These are phyloP conservation scores for Aldrovandia affinis DNA, from an alignment of 2,797 vertebrate species.

Conservation along the genomic window DNA sequence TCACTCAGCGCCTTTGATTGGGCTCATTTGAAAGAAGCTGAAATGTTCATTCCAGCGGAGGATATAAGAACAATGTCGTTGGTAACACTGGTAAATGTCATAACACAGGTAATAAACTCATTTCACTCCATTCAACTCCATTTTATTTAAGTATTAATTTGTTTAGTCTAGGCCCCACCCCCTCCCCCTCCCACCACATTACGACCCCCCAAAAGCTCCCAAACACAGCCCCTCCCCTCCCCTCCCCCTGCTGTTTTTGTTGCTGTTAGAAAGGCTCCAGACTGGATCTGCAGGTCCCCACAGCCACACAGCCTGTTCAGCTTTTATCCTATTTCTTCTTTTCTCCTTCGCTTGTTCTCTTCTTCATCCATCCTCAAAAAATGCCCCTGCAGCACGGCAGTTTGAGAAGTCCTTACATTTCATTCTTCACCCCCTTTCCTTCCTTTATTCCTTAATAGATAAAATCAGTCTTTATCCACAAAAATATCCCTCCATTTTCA, in stretches of 20 bases:
- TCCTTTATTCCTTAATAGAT: conserved; percentile 15
- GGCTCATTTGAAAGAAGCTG: not conserved
- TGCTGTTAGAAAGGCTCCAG: conserved; percentile 32
- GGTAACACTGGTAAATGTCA: not conserved
- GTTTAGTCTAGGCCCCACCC: conserved; percentile 10
- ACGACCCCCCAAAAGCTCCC: conserved; percentile 19
- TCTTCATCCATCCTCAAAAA: conserved; percentile 11
- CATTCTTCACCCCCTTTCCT: conserved; percentile 16
- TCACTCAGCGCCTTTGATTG: not conserved
- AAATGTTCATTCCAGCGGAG: not conserved
- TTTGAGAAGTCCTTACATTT: conserved; percentile 15
- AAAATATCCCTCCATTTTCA: conserved; percentile 25
- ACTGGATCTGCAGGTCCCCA: conserved; percentile 11
- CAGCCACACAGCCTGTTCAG: conserved; percentile 6
- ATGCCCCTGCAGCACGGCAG: not conserved
- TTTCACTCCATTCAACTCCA: conserved; percentile 22
- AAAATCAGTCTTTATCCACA: conserved; percentile 21
- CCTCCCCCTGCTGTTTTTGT: conserved; percentile 20
- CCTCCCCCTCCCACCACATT: not conserved
- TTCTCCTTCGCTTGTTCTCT: not conserved
- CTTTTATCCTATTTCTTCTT: not conserved
- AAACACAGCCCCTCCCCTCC: conserved; percentile 8
- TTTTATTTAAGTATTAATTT: conserved; percentile 25
- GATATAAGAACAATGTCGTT: not conserved
- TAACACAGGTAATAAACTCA: conserved; percentile 18